Conservation (phyloP, 2,113 vertebrate species). For the Lycaon pictus region DNA sequence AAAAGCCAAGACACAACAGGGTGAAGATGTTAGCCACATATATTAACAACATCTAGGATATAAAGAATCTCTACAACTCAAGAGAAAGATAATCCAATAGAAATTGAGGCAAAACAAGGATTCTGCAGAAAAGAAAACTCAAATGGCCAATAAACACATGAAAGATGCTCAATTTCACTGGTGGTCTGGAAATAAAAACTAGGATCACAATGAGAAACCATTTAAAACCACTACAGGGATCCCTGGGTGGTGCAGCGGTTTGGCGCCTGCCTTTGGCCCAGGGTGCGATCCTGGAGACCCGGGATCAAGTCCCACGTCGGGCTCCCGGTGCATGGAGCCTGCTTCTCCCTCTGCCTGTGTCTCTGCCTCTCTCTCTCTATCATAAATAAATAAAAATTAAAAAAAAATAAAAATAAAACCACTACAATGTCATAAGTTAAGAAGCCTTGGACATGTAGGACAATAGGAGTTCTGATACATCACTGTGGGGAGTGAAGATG, state of each 20-base stretch:
- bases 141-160: neutral
- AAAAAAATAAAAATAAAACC: neutral
- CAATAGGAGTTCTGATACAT: neutral
- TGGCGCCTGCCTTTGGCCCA: no score
- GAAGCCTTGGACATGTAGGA: neutral
- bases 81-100: neutral
- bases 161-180: neutral
- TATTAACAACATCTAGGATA: neutral
- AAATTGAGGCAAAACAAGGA: neutral
- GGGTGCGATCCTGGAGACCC: no score
- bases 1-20: neutral
- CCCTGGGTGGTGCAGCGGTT: no score
- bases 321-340: no score
- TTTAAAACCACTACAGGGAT: neutral
- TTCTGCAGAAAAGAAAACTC: neutral
- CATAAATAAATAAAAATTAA: no score
- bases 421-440: neutral
- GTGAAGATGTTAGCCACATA: neutral
- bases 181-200: neutral
- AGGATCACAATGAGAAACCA: neutral
- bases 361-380: no score
- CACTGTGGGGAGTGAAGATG: neutral
- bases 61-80: neutral
- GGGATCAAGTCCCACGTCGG: no score
- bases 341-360: no score